phyloP scores from a whole-genome alignment of 2,888 invertebrate genomes.

The Cyclophora albipunctata region DNA sequence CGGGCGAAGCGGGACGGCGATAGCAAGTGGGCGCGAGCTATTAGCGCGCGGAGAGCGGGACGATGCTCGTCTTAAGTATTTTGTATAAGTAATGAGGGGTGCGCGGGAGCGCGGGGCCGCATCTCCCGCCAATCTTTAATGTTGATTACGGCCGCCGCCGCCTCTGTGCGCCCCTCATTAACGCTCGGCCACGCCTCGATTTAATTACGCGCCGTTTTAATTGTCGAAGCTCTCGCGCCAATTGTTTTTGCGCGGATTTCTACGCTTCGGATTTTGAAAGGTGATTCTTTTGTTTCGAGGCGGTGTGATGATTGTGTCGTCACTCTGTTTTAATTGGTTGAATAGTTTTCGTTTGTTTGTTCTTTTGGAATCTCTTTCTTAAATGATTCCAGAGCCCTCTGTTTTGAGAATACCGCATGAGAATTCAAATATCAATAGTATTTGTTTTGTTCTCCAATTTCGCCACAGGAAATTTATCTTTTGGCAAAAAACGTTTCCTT shows the following conservation, averaged over 20 bases:
- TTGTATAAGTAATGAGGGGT: conserved; percentile 76
- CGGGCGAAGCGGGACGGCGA: conserved; percentile 69
- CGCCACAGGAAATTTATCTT: too few species aligned
- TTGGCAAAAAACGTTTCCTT: too few species aligned
- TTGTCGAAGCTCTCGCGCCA: conserved; percentile 41
- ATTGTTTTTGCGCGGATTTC: conserved; percentile 47
- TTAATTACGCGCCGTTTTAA: conserved; percentile 68
- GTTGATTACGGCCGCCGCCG: conserved; percentile 72
- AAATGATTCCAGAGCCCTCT: too few species aligned
- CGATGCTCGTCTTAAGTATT: conserved; percentile 76
- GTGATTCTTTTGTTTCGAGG: conserved; percentile 26
- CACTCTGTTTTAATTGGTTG: conserved; percentile 37
- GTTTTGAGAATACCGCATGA: too few species aligned
- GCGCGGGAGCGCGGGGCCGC: conserved; percentile 67
- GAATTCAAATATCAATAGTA: too few species aligned
- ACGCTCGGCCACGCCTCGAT: conserved; percentile 69
- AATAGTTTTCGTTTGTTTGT: conserved; percentile 14
- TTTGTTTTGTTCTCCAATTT: too few species aligned
- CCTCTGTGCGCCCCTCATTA: conserved; percentile 71
- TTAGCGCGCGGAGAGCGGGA: conserved; percentile 80
- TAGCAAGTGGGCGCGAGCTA: conserved; percentile 77
- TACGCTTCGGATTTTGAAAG: conserved; percentile 31
- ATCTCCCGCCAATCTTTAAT: conserved; percentile 77
- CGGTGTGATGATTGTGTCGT: conserved; percentile 32
- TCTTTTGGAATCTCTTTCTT: too few species aligned